Evolutionary conservation across 2,888 invertebrate genomes (phyloP), one percentile per base, ranked within the genome.

Genomic region (Rutpela maculata): DNA sequence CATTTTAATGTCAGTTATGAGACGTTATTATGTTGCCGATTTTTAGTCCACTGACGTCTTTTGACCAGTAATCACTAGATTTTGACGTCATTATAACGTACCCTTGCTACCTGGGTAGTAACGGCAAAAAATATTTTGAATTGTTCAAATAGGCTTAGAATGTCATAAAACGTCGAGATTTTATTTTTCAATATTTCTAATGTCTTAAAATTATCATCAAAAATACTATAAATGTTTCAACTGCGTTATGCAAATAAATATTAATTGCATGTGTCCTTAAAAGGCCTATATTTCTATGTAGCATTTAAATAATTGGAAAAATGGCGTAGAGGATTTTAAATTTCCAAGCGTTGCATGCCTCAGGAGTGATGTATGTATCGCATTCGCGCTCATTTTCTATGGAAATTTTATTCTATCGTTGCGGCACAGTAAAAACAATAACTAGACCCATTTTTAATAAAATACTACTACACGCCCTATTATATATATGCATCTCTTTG

Each of bases 331-430:
- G 50, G n/a, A 0, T 50, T 15, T 50, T 15, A 50, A 43, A 12
- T 43, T 38, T 65, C 35, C 38, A 4, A 22, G 65, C 43, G 12
- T 43, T 65, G 65, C 50, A 43, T 38, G 50, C 65, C 35, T 38
- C 65, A 65, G 19, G 18, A 43, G 65, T 19, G 65, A 65, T 65
- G 19, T 19, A 38, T 50, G 1, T 9, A 9, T 50, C 65, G 65
- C 65, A 35, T 65, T 38, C 65, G 22, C 11, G 15, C 65, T 65
- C 65, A 65, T 65, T 65, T 17, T 38, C 65, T 43, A 65, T 65
- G 65, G 18, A 65, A 65, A 65, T 38, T 38, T 65, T 50, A 50
- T 50, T 50, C 50, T 50, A 50, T 50, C 50, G 50, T 50, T 50
- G 50, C 50, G 50, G 50, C 50, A 50, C 15, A n/a, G 12, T 12